A percentile compares a stretch with the other conserved stretches of the same genome.
phyloP scores from a whole-genome alignment of 2,888 invertebrate species.

The Trichogramma dendrolimi region DNA sequence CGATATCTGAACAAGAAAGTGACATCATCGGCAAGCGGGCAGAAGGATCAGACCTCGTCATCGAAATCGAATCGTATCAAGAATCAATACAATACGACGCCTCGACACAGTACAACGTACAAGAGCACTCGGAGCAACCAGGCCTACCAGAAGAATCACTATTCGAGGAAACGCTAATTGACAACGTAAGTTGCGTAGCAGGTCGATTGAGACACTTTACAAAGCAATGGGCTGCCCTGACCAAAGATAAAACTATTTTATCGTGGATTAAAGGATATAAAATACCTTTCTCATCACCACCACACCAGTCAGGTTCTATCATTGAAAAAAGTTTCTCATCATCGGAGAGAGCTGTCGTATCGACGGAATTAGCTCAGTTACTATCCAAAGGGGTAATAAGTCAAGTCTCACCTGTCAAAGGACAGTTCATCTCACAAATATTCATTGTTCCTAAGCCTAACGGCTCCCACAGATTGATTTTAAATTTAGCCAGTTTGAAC shows the following conservation, averaged over 20 bases:
- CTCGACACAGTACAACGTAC: no score
- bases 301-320: neutral
- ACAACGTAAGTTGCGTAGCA: constrained; percentile 28
- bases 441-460: constrained; percentile 14
- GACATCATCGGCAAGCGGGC: neutral
- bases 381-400: constrained; percentile 5
- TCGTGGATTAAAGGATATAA: constrained; percentile 21
- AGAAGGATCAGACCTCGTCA: neutral
- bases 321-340: neutral
- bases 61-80: no score
- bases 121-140: no score
- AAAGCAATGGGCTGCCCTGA: constrained; percentile 11
- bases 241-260: constrained; percentile 21
- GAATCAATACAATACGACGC: no score
- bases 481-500: constrained; percentile 30
- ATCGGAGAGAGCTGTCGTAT: neutral
- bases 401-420: neutral
- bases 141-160: no score
- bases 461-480: constrained; percentile 19
- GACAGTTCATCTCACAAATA: constrained; percentile 24
- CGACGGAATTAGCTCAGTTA: neutral
- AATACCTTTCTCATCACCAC: neutral
- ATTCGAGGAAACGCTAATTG: no score
- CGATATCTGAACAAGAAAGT: neutral
- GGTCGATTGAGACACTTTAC: constrained; percentile 14